Conservation (phyloP, 2,888 invertebrate genomes). For the Patella caerulea region DNA sequence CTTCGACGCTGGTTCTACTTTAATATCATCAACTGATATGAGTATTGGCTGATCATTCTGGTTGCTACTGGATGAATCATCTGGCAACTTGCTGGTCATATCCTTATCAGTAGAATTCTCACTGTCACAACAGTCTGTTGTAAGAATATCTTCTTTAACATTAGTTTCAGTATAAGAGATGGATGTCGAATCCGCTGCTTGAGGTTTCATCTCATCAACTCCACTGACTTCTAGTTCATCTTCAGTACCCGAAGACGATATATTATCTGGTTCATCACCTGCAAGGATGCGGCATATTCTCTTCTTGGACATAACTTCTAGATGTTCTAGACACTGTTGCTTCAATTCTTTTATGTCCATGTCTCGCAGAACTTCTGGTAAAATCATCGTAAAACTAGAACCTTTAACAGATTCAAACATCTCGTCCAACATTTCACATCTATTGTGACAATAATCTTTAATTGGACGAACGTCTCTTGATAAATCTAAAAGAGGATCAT, state of each 20-base stretch:
- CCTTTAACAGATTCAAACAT: constrained; percentile 71
- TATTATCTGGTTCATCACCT: constrained; percentile 60
- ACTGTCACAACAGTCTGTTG: too few species aligned
- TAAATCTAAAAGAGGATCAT: constrained; percentile 70
- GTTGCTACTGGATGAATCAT: too few species aligned
- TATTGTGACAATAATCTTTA: constrained; percentile 68
- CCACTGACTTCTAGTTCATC: constrained; percentile 35
- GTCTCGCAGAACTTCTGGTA: constrained; percentile 71
- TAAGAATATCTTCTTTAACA: too few species aligned
- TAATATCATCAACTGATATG: too few species aligned
- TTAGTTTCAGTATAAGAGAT: too few species aligned
- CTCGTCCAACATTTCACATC: constrained; percentile 69
- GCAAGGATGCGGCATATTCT: constrained; percentile 68
- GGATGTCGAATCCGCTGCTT: too few species aligned
- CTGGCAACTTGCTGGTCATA: too few species aligned
- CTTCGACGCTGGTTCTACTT: too few species aligned
- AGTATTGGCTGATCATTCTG: too few species aligned
- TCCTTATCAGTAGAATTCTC: too few species aligned
- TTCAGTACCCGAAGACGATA: constrained; percentile 64
- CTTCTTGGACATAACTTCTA: constrained; percentile 71
- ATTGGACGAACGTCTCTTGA: constrained; percentile 69
- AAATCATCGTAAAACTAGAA: constrained; percentile 69
- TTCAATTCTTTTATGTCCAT: constrained; percentile 68
- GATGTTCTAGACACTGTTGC: constrained; percentile 69
- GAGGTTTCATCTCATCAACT: not conserved